Percentiles rank a stretch among this genome's conserved stretches.
Conservation (phyloP, 2,797 vertebrate genomes). For the Neosilurus hyrtlii region DNA sequence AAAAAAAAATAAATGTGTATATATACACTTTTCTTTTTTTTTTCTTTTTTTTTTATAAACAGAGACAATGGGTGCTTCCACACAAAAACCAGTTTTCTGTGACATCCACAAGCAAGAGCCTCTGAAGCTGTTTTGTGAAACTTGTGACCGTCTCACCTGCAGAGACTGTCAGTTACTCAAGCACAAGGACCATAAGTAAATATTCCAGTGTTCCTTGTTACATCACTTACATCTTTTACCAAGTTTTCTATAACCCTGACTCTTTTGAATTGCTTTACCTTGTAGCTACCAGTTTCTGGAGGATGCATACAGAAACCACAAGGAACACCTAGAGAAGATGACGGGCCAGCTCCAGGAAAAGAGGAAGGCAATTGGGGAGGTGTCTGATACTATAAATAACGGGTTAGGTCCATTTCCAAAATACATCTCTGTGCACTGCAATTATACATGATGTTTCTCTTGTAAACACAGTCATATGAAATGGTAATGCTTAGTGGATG, state of each 20-base stretch:
- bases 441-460: not conserved
- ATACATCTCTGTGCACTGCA: not conserved
- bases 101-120: constrained; percentile 97
- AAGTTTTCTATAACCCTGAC: not conserved
- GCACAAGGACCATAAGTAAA: constrained; percentile 98
- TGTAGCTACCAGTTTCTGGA: constrained; percentile 94
- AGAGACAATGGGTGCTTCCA: constrained; percentile 87
- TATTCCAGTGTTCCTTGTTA: not conserved
- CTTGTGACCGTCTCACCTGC: constrained; percentile 94
- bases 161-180: constrained; percentile 94
- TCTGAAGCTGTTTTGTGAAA: constrained; percentile 96
- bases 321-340: constrained; percentile 91
- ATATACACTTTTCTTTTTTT: not conserved
- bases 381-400: constrained; percentile 87
- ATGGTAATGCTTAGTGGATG: not conserved
- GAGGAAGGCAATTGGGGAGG: constrained; percentile 90
- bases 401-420: constrained; percentile 72
- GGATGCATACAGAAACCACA: constrained; percentile 97
- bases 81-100: constrained; percentile 92
- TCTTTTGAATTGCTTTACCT: not conserved
- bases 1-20: no score
- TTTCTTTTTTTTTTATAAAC: constrained; percentile 51
- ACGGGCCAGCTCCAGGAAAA: constrained; percentile 95
- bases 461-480: not conserved
- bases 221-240: not conserved